phyloP scores from a whole-genome alignment of 1,140 invertebrate genomes.

The Eciton burchellii region DNA sequence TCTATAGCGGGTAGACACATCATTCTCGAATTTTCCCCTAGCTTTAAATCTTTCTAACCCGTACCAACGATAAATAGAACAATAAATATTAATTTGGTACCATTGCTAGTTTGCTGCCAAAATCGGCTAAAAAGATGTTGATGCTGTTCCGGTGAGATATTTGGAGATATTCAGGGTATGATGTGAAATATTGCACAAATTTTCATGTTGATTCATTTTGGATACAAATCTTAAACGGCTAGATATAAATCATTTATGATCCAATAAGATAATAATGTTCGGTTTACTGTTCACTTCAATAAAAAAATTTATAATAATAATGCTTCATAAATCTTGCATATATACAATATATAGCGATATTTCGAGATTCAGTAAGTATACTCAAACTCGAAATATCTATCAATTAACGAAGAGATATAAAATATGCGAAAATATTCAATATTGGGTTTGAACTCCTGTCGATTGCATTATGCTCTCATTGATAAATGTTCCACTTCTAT shows the following conservation, averaged over 20 bases:
- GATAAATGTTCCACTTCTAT: background rate
- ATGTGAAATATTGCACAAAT: background rate
- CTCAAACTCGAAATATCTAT: slow-evolving; percentile 60
- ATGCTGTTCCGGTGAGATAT: slow-evolving; percentile 55
- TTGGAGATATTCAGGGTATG: background rate
- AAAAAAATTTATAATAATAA: background rate
- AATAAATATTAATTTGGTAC: background rate
- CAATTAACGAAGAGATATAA: slow-evolving; percentile 44
- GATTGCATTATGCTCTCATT: background rate
- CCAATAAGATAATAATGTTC: too few relatives aligned
- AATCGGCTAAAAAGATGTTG: slow-evolving; percentile 25
- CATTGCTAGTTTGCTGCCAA: slow-evolving; percentile 27
- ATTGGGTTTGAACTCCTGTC: background rate
- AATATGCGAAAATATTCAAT: background rate
- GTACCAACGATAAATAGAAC: too few relatives aligned
- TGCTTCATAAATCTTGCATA: slow-evolving; percentile 11
- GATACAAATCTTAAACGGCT: background rate
- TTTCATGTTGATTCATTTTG: background rate
- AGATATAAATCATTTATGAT: too few relatives aligned
- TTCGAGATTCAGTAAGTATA: slow-evolving; percentile 21
- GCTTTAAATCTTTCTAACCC: background rate
- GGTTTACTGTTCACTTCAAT: too few relatives aligned
- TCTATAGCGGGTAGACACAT: too few relatives aligned
- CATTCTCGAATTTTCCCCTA: background rate
- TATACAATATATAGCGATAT: slow-evolving; percentile 38